Evolutionary conservation across 2,113 vertebrate genomes (phyloP), one percentile per base, ranked within the genome.

Genomic region (Trinectes maculatus): DNA sequence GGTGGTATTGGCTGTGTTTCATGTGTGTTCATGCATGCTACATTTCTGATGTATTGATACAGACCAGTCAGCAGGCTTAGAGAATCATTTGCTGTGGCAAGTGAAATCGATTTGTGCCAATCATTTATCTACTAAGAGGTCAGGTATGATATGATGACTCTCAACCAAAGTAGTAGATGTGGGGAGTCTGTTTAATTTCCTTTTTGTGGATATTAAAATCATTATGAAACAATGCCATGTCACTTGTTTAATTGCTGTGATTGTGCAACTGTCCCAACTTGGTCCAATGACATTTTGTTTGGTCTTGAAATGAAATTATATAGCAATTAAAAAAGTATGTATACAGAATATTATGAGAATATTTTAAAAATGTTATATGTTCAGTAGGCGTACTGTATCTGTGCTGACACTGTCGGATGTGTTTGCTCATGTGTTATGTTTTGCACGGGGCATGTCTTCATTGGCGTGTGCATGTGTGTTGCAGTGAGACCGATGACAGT

Each of bases 401-500:
- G 37, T 28, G 29, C 8, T 15, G 68, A 6, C 25, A 24, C n/a
- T 21, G 6, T 1, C 18, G 33, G 7, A 12, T 37, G 4, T 26
- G 15, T 42, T 28, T 24, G 12, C 46, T 33, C n/a, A 26, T 56
- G 21, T 39, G 7, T n/a, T 29, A 6, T 36, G 42, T 40, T 22
- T n/a, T 31, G 21, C n/a, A 9, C 25, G 48, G 54, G 19, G 8
- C 21, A n/a, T 53, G n/a, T 67, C 13, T 57, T 44, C 36, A 33
- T 44, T 33, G 54, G n/a, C 37, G 48, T 54, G 29, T 65, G n/a
- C 3, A 4, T 52, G 52, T 73, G 49, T 60, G 68, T 93, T 91
- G 4, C 92, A 99, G 98, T 53, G 95, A 94, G 79, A 93, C 93
- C 57, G 97, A 98, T 58, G 97, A 96, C 88, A 94, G 87, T 64